These are phyloP conservation scores for Tokudaia muenninki DNA, from an alignment of 2,797 vertebrate species.

Conservation along the genomic window DNA sequence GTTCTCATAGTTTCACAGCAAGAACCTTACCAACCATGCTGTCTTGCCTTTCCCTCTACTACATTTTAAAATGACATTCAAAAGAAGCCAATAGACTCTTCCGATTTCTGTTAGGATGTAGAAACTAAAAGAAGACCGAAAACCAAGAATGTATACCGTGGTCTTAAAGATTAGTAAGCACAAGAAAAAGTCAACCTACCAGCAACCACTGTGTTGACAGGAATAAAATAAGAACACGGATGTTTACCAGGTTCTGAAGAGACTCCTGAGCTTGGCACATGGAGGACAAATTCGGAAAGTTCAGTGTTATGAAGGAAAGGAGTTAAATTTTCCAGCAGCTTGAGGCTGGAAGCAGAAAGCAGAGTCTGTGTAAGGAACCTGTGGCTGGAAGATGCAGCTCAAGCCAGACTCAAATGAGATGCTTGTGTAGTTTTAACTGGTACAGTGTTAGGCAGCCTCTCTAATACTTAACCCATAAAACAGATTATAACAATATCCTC, in stretches of 20 bases:
- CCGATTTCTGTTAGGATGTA: neutral
- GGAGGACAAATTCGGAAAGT: neutral
- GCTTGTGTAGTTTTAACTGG: slow-evolving; percentile 80
- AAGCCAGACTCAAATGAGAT: slow-evolving; percentile 75
- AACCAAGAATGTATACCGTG: neutral
- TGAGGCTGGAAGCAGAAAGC: slow-evolving; percentile 73
- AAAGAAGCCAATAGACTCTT: neutral
- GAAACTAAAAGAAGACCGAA: neutral
- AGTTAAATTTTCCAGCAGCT: slow-evolving; percentile 65
- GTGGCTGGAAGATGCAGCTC: slow-evolving; percentile 71
- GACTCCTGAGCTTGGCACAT: neutral
- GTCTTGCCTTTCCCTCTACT: neutral
- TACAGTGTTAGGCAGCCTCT: slow-evolving; percentile 73
- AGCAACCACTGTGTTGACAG: neutral
- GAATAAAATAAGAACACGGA: neutral
- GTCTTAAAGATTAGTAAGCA: neutral
- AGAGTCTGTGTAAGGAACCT: slow-evolving; percentile 66
- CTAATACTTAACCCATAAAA: slow-evolving; percentile 86
- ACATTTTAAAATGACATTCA: neutral
- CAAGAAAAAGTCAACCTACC: neutral
- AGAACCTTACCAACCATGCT: neutral
- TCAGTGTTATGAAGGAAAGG: slow-evolving; percentile 70
- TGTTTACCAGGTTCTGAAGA: neutral
- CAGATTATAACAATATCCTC: slow-evolving; percentile 88
- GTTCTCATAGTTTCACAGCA: neutral